A percentile compares a stretch with the other conserved stretches of the same genome.
Conservation (phyloP, 2,113 vertebrate genomes). For the Telmatochromis brichardi region DNA sequence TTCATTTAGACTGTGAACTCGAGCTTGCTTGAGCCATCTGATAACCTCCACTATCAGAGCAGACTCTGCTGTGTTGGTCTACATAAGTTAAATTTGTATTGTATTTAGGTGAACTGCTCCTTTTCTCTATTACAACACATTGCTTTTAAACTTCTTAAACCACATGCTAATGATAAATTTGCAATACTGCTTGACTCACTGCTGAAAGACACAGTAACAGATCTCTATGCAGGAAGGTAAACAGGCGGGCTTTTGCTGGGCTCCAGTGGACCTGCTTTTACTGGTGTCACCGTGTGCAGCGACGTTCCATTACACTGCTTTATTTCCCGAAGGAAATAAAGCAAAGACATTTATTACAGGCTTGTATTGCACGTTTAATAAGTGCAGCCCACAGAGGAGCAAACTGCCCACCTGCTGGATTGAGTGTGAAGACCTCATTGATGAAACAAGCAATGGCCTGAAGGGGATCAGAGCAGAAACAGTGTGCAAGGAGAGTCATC, state of each 20-base stretch:
- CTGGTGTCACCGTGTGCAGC: neutral
- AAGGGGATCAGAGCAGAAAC: conserved; percentile 1
- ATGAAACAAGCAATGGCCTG: conserved; percentile 21
- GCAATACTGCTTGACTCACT: conserved; percentile 3
- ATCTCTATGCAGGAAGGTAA: neutral
- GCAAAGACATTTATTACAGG: conserved; percentile 3
- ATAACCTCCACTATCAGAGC: neutral
- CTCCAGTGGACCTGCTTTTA: conserved; percentile 8
- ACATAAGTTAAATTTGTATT: neutral
- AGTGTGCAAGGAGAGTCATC: conserved; percentile 35
- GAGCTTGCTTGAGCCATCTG: neutral
- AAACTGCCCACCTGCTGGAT: conserved; percentile 38
- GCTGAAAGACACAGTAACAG: neutral
- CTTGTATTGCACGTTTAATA: neutral
- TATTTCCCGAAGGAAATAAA: conserved; percentile 57
- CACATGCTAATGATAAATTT: neutral
- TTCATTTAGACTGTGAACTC: neutral
- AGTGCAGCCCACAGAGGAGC: conserved; percentile 46
- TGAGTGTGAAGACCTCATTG: conserved; percentile 16
- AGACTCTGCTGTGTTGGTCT: neutral
- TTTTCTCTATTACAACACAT: neutral
- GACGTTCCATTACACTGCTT: conserved; percentile 14
- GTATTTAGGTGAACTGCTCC: neutral
- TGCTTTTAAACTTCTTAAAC: neutral
- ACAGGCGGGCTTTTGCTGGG: conserved; percentile 21